phyloP scores from a whole-genome alignment of 1,140 invertebrate species.

The Sesamia nonagrioides region DNA sequence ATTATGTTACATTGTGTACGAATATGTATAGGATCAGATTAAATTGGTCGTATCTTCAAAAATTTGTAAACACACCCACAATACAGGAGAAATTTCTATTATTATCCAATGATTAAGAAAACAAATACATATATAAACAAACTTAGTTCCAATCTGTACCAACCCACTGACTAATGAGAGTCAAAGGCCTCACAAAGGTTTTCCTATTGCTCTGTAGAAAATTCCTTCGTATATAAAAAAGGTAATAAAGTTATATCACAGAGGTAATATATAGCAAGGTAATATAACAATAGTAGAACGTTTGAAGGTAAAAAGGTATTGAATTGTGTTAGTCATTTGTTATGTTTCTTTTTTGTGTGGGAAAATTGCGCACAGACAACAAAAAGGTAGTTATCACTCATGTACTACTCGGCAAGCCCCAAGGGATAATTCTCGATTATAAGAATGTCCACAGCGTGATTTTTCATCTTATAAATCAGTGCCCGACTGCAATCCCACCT shows the following conservation, averaged over 20 bases:
- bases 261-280: constrained; percentile 16
- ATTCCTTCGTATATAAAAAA: constrained; percentile 32
- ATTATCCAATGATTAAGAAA: too few relatives aligned
- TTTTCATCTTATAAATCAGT: too few relatives aligned
- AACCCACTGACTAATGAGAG: constrained; percentile 16
- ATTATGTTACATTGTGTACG: too few relatives aligned
- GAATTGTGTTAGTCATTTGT: constrained; percentile 2
- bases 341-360: not conserved
- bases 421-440: not conserved
- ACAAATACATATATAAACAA: too few relatives aligned
- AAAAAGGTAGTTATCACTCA: not conserved
- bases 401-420: too few relatives aligned
- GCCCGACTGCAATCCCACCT: too few relatives aligned
- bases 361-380: not conserved
- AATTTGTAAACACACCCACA: too few relatives aligned
- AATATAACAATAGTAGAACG: constrained; percentile 6
- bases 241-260: constrained; percentile 36
- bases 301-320: constrained; percentile 34
- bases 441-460: too few relatives aligned
- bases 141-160: not conserved
- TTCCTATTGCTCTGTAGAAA: constrained; percentile 24
- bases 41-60: too few relatives aligned
- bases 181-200: constrained; percentile 20
- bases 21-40: too few relatives aligned
- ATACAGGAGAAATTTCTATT: too few relatives aligned